Conservation (phyloP, 53 echinoderm and acorn worm species). For the Echinarachnius parma region DNA sequence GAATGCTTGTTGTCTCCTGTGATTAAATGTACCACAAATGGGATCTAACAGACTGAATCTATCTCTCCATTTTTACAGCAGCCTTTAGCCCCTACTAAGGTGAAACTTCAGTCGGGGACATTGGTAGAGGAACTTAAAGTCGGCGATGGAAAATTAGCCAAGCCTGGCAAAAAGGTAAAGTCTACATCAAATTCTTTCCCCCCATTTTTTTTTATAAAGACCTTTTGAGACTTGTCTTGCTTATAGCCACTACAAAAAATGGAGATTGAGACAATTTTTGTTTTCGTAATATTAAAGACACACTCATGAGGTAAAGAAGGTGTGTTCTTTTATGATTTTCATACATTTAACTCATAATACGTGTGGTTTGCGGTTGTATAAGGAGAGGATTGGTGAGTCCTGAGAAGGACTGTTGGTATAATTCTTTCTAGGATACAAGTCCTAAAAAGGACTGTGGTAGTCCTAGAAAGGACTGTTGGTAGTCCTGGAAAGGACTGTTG, state of each 20-base stretch:
- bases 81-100: slow-evolving; percentile 20
- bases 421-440: no score
- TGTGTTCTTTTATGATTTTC: background rate
- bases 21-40: background rate
- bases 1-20: background rate
- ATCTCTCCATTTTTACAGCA: background rate
- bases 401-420: no score
- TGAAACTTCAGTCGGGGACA: slow-evolving; percentile 64
- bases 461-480: no score
- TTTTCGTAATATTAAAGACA: no score
- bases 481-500: no score
- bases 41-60: background rate
- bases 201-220: slow-evolving; percentile 39
- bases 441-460: no score
- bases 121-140: slow-evolving; percentile 57
- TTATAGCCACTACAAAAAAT: background rate
- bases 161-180: slow-evolving; percentile 68
- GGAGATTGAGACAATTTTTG: no score
- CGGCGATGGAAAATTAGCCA: slow-evolving; percentile 79
- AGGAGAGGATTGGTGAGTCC: no score
- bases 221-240: background rate
- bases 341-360: no score
- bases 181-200: background rate
- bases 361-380: no score
- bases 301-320: background rate